phyloP scores from a whole-genome alignment of 2,888 invertebrate species.

The Meghimatium bilineatum region DNA sequence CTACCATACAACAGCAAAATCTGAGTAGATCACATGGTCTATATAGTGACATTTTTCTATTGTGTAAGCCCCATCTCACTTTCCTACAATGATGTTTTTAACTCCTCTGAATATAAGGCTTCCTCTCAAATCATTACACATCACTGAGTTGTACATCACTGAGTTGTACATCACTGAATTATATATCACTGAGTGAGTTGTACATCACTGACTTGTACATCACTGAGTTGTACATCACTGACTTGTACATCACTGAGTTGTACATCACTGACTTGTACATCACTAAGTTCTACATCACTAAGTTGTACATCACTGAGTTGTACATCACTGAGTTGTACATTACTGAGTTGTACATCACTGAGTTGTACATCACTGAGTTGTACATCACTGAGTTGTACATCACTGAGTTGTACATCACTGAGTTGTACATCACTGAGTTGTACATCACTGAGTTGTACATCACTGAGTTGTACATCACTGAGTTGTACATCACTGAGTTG shows the following conservation, averaged over 20 bases:
- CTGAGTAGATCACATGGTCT: too few relatives aligned
- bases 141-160: neutral
- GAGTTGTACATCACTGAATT: neutral
- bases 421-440: neutral
- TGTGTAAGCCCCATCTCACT: too few relatives aligned
- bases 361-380: neutral
- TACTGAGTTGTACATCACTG: neutral
- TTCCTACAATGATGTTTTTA: too few relatives aligned
- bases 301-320: neutral
- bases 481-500: neutral
- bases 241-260: neutral
- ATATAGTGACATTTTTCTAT: too few relatives aligned
- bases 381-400: neutral
- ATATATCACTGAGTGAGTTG: neutral
- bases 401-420: neutral
- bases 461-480: neutral
- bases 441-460: neutral
- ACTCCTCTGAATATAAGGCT: too few relatives aligned
- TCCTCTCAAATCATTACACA: neutral
- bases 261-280: neutral
- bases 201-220: neutral
- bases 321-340: neutral
- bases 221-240: neutral
- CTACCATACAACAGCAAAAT: too few relatives aligned
- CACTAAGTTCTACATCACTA: neutral